Base-by-base conservation (phyloP, 2,888 invertebrate species). In the Lepetodrilus schrolli region DNA sequence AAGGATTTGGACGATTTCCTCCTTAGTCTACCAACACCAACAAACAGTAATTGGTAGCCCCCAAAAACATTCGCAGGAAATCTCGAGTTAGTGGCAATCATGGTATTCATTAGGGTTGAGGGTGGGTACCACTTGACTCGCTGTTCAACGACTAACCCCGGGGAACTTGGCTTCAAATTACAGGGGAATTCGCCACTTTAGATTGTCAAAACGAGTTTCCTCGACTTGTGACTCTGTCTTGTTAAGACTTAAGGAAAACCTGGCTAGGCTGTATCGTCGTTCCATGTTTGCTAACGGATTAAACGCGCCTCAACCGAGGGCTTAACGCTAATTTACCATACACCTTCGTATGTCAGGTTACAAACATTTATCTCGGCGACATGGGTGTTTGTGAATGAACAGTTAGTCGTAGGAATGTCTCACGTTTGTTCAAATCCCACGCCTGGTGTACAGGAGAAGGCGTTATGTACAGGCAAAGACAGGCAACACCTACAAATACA, bases 241-340 rank as follows among this genome's bases (percentile, higher is more conserved):
- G 58, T 30, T 58, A 58, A 58, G 58, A 58, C 58, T n/a, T n/a
- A 58, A 58, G 58, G 30, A 58, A 58, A 58, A 58, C 58, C 30
- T 17, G 20, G 58, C 26, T 58, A 30, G 30, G 26, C 58, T 58
- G 58, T 30, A 34, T 58, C 58, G 58, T 13, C 30, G 26, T 17
- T 30, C 34, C 10, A 17, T 58, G 58, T 58, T 58, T 58, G 30
- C 34, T 26, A 5, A 58, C 58, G 26, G 58, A 58, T 58, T 58
- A 66, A 43, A 47, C 13, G 23, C n/a, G 68, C 26, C 58, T 58
- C 30, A 26, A 26, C 30, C 30, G 4, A 30, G n/a, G n/a, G 58
- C 68, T 68, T 68, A 68, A 43, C 43, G 23, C 26, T 68, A 68
- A 68, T 68, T 68, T 68, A 68, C 38, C 10, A 68, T 47, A 68